phyloP scores from a whole-genome alignment of 2,888 invertebrate genomes.

The Pachydiplax longipennis region DNA sequence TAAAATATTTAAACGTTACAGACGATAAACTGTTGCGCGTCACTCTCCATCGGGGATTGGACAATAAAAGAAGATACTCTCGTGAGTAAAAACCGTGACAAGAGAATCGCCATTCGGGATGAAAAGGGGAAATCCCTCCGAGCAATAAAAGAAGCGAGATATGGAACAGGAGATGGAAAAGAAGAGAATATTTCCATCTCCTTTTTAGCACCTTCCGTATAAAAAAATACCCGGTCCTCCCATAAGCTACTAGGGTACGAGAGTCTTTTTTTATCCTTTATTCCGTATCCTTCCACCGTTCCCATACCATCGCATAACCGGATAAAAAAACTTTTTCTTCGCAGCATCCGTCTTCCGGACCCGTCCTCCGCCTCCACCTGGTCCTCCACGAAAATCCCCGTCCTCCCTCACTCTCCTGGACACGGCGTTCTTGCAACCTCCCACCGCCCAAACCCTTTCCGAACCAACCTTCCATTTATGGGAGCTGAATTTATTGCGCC shows the following conservation, averaged over 20 bases:
- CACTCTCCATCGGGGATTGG: neutral
- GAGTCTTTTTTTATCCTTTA: neutral
- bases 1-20: neutral
- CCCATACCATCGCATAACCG: neutral
- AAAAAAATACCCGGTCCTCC: neutral
- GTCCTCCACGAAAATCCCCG: neutral
- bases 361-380: neutral
- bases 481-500: conserved; percentile 22
- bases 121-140: neutral
- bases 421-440: neutral
- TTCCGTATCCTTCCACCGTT: neutral
- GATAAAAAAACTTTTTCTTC: neutral
- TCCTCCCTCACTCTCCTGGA: neutral
- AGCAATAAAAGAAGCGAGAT: neutral
- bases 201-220: neutral
- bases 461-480: conserved; percentile 36
- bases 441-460: neutral
- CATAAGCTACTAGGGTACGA: neutral
- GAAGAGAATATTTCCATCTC: neutral
- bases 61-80: neutral
- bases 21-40: neutral
- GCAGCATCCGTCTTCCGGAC: neutral
- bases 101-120: neutral
- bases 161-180: neutral
- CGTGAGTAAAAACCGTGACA: neutral